Conservation (phyloP, 1,140 invertebrate genomes). For the Coptotermes formosanus region DNA sequence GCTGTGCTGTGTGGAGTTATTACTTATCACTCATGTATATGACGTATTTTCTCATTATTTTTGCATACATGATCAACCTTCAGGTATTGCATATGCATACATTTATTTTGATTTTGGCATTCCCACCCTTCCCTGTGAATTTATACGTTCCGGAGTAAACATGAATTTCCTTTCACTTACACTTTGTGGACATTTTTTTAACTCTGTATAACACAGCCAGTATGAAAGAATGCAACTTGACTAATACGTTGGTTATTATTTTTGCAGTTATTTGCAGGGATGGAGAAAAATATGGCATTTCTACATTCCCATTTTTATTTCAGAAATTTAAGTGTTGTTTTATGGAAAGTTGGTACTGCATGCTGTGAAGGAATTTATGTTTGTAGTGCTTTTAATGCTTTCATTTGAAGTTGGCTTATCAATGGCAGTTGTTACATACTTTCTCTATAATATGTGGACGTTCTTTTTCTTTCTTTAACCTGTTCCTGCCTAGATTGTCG, state of each 20-base stretch:
- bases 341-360: not conserved
- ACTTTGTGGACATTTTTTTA: too few relatives aligned
- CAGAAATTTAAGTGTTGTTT: not conserved
- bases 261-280: not conserved
- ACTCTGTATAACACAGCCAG: too few relatives aligned
- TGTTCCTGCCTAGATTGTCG: conserved; percentile 44
- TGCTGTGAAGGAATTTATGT: not conserved
- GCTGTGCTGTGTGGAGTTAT: too few relatives aligned
- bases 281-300: not conserved
- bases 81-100: too few relatives aligned
- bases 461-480: conserved; percentile 44
- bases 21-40: too few relatives aligned
- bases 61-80: too few relatives aligned
- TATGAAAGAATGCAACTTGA: not conserved
- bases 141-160: too few relatives aligned
- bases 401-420: not conserved
- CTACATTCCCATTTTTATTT: not conserved
- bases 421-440: not conserved
- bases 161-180: too few relatives aligned
- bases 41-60: too few relatives aligned
- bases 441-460: conserved; percentile 10
- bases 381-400: not conserved
- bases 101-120: too few relatives aligned
- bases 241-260: not conserved
- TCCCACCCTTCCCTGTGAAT: too few relatives aligned